Conservation (phyloP, 2,888 invertebrate species). For the Biston stratarius region DNA sequence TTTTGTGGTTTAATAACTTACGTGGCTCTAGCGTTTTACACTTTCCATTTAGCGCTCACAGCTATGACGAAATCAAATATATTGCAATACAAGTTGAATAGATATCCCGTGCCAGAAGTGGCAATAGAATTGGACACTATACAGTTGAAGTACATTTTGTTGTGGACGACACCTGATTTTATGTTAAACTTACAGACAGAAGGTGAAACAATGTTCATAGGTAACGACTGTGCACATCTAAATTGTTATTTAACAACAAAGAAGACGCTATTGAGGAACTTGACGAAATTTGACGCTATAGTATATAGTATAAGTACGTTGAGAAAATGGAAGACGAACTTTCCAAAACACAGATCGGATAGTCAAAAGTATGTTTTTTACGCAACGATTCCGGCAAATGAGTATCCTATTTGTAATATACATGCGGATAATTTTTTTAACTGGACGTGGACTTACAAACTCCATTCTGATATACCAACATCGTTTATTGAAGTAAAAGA, state of each 20-base stretch:
- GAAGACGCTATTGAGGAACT: slow-evolving; percentile 54
- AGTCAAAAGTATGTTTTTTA: slow-evolving; percentile 74
- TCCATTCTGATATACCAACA: slow-evolving; percentile 70
- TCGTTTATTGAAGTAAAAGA: slow-evolving; percentile 73
- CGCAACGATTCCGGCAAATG: slow-evolving; percentile 61
- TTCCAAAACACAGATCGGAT: slow-evolving; percentile 58
- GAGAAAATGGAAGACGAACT: slow-evolving; percentile 47
- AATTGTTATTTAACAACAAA: slow-evolving; percentile 73
- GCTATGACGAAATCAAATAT: slow-evolving; percentile 49
- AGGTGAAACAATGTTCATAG: slow-evolving; percentile 61
- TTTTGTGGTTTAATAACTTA: slow-evolving; percentile 69
- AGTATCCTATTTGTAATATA: slow-evolving; percentile 63
- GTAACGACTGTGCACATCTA: slow-evolving; percentile 58
- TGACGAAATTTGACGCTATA: slow-evolving; percentile 69
- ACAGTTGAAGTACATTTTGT: slow-evolving; percentile 63
- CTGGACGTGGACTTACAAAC: slow-evolving; percentile 80
- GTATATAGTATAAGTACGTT: slow-evolving; percentile 63
- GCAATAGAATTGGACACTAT: slow-evolving; percentile 29
- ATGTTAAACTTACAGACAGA: slow-evolving; percentile 45
- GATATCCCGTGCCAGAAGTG: slow-evolving; percentile 30
- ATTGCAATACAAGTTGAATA: slow-evolving; percentile 3
- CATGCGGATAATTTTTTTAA: slow-evolving; percentile 71
- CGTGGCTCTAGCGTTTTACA: slow-evolving; percentile 65
- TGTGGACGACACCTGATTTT: slow-evolving; percentile 58
- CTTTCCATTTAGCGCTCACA: slow-evolving; percentile 64